Evolutionary conservation across 2,888 invertebrate genomes (phyloP).

Genomic region (Lycaena phlaeas): DNA sequence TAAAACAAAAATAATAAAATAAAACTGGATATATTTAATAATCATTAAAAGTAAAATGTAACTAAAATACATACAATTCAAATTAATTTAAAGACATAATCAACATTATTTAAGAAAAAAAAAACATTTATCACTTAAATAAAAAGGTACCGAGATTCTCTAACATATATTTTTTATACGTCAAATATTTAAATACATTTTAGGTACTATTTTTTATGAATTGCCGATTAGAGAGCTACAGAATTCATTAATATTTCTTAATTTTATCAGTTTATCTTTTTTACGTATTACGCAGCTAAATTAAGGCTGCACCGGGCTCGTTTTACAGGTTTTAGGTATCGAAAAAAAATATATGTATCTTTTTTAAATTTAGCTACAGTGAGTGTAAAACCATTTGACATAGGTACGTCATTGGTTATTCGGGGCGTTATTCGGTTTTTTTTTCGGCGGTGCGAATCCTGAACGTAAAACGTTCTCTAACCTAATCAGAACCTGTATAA

Average conservation of each 20-base stretch:
- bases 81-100: conserved; percentile 39
- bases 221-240: conserved; percentile 23
- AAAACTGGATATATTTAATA: conserved; percentile 71
- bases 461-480: conserved; percentile 50
- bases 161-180: conserved; percentile 31
- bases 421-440: conserved; percentile 46
- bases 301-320: neutral
- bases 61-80: conserved; percentile 43
- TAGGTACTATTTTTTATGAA: conserved; percentile 19
- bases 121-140: conserved; percentile 22
- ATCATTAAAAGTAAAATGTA: conserved; percentile 58
- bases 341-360: too few relatives aligned
- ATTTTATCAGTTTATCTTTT: neutral
- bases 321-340: too few relatives aligned
- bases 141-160: conserved; percentile 63
- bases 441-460: conserved; percentile 50
- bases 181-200: conserved; percentile 28
- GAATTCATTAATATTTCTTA: conserved; percentile 7
- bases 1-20: conserved; percentile 67
- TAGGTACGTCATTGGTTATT: conserved; percentile 23
- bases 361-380: too few relatives aligned
- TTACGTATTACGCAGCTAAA: neutral
- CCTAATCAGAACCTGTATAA: conserved; percentile 74
- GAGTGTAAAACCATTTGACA: neutral
- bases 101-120: conserved; percentile 28